A percentile compares a stretch with the other conserved stretches of the same genome.
Conservation (phyloP, 2,888 invertebrate genomes). For the Drosophila maculinotata region DNA sequence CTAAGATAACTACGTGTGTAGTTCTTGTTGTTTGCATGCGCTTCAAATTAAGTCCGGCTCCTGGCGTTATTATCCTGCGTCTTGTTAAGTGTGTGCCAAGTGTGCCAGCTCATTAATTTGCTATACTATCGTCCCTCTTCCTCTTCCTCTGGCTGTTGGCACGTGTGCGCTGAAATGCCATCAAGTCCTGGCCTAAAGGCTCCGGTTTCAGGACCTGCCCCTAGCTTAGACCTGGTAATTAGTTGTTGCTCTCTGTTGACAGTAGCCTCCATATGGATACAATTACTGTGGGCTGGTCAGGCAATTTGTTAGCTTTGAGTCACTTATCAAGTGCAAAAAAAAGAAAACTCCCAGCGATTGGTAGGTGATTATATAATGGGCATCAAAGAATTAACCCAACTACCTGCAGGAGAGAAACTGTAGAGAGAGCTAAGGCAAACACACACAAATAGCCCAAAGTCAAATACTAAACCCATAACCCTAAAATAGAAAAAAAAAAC, state of each 20-base stretch:
- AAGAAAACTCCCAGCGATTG: conserved; percentile 32
- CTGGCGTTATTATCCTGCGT: conserved; percentile 17
- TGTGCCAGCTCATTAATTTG: conserved; percentile 69
- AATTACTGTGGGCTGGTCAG: conserved; percentile 24
- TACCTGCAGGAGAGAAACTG: conserved; percentile 5
- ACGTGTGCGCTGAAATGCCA: conserved; percentile 47
- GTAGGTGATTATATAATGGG: conserved; percentile 5
- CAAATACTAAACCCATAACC: conserved; percentile 21
- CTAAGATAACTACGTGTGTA: conserved; percentile 3
- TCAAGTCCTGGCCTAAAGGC: conserved; percentile 22
- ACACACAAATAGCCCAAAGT: conserved; percentile 48
- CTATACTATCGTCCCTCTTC: conserved; percentile 15
- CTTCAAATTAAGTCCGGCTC: conserved; percentile 38
- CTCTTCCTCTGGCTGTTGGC: conserved; percentile 31
- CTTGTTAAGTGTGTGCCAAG: conserved; percentile 41
- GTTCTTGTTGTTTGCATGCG: conserved; percentile 21
- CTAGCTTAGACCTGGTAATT: too few relatives aligned
- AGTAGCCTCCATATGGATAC: conserved; percentile 8
- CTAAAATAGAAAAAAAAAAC: too few relatives aligned
- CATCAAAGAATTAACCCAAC: conserved; percentile 25
- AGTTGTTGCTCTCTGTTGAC: conserved; percentile 28
- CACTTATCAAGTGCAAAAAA: conserved; percentile 11
- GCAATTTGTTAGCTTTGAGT: conserved; percentile 36
- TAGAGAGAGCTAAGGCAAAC: background rate
- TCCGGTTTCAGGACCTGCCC: conserved; percentile 37